Evolutionary conservation across 53 echinoderm and acorn worm species (phyloP).

Genomic region (Paracentrotus lividus): DNA sequence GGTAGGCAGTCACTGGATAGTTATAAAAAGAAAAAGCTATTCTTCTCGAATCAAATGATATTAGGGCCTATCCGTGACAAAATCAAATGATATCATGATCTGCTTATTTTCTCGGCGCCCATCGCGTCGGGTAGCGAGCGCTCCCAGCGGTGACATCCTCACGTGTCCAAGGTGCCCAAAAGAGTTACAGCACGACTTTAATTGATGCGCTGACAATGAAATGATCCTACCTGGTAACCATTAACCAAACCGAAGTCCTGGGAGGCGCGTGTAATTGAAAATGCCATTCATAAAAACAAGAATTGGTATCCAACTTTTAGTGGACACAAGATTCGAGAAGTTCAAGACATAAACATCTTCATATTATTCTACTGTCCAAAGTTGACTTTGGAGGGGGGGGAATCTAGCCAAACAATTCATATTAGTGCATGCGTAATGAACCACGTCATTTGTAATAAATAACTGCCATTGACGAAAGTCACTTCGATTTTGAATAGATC

Average conservation of each 20-base stretch:
- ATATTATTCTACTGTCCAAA: neutral
- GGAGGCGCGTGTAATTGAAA: neutral
- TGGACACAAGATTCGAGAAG: neutral
- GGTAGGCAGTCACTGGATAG: too few species aligned
- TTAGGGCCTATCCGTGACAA: too few species aligned
- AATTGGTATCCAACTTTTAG: neutral
- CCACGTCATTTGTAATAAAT: constrained; percentile 39
- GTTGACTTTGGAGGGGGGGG: too few species aligned
- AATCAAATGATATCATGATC: too few species aligned
- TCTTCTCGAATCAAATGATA: too few species aligned
- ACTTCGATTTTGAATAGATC: constrained; percentile 61
- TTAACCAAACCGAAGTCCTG: neutral
- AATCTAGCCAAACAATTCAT: neutral
- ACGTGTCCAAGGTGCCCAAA: neutral
- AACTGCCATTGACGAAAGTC: constrained; percentile 38
- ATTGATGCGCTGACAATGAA: neutral
- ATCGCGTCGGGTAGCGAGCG: too few species aligned
- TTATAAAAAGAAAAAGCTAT: too few species aligned
- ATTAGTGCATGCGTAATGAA: constrained; percentile 47
- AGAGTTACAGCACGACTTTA: neutral
- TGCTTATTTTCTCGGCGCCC: too few species aligned
- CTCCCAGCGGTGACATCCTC: too few species aligned
- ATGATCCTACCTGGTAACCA: neutral
- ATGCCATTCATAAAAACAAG: neutral
- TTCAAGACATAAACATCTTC: neutral